These are phyloP conservation scores for Cisticola juncidis DNA, from an alignment of 2,113 vertebrate species.

Conservation along the genomic window DNA sequence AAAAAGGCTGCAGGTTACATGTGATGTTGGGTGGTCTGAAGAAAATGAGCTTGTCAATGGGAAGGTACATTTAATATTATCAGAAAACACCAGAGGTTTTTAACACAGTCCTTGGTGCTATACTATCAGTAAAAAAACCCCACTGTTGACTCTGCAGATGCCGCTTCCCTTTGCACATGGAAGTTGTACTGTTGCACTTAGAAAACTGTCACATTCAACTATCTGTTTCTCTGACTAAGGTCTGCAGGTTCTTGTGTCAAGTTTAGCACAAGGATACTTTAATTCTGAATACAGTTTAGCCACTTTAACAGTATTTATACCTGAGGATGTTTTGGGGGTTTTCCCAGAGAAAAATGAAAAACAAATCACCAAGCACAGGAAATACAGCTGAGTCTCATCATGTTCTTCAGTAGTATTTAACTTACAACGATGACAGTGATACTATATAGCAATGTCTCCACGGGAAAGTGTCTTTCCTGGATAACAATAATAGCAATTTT, in stretches of 20 bases:
- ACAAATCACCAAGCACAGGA: neutral
- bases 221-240: neutral
- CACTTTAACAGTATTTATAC: neutral
- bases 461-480: neutral
- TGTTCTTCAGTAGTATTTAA: neutral
- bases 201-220: neutral
- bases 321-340: neutral
- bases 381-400: neutral
- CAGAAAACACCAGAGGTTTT: neutral
- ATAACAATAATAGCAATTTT: neutral
- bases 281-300: neutral
- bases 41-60: conserved; percentile 45
- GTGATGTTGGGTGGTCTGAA: conserved; percentile 65
- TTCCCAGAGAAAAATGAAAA: neutral
- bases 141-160: neutral
- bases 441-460: neutral
- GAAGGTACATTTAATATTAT: neutral
- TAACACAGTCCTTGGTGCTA: neutral
- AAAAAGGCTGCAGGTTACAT: conserved; percentile 58
- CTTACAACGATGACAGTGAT: neutral
- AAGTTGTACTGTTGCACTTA: neutral
- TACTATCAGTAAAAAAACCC: neutral
- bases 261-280: neutral
- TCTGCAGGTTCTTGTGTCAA: neutral
- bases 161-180: neutral